A percentile compares a stretch with the other conserved stretches of the same genome.
Evolutionary conservation across 2,113 vertebrate genomes (phyloP).

Genomic region (Scomber japonicus): DNA sequence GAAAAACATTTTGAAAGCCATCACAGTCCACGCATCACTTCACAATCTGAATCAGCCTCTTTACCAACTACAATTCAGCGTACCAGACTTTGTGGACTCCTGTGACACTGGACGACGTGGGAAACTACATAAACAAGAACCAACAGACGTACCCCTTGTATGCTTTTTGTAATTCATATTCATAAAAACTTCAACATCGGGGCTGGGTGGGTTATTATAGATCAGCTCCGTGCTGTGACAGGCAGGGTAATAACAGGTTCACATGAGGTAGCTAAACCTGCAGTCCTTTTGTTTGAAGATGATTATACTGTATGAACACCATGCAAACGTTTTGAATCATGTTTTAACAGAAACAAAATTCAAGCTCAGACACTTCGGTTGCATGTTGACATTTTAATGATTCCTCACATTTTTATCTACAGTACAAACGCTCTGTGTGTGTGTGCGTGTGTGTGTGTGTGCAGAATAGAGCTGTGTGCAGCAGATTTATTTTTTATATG

Average conservation of each 20-base stretch:
- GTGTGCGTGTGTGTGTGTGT: conserved; percentile 31
- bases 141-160: background rate
- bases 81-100: conserved; percentile 8
- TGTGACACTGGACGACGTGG: background rate
- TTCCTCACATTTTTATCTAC: conserved; percentile 37
- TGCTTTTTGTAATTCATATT: conserved; percentile 42
- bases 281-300: background rate
- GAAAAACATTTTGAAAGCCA: background rate
- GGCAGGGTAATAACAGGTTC: conserved; percentile 3
- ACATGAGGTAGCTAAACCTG: background rate
- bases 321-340: conserved; percentile 13
- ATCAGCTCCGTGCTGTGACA: background rate
- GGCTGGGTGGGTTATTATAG: background rate
- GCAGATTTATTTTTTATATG: conserved; percentile 61
- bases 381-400: conserved; percentile 64
- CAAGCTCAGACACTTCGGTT: conserved; percentile 38
- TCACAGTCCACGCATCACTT: conserved; percentile 6
- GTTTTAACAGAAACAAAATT: conserved; percentile 19
- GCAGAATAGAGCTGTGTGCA: conserved; percentile 35
- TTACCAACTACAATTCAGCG: conserved; percentile 1
- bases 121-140: conserved; percentile 3
- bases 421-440: conserved; percentile 20
- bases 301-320: conserved; percentile 2
- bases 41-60: background rate
- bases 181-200: conserved; percentile 22